These are phyloP conservation scores for Vanessa cardui DNA, from an alignment of 2,888 invertebrate genomes.

Conservation along the genomic window DNA sequence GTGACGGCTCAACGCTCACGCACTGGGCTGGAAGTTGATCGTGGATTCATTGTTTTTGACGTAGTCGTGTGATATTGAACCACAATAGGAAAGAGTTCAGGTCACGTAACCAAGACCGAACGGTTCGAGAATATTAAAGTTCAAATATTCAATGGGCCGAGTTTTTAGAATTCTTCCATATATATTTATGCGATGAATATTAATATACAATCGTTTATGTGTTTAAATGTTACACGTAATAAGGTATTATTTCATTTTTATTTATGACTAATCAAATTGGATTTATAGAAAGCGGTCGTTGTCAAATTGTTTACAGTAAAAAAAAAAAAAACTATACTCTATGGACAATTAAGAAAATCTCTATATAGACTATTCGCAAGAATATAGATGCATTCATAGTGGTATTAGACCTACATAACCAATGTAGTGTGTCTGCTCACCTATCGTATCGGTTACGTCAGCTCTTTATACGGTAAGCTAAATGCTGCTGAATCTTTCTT, in stretches of 20 bases:
- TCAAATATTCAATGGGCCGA: constrained; percentile 65
- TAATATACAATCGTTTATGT: constrained; percentile 47
- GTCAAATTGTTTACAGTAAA: too few relatives aligned
- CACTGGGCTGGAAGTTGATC: constrained; percentile 71
- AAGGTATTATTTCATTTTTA: background rate
- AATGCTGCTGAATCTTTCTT: constrained; percentile 39
- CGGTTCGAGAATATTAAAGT: constrained; percentile 70
- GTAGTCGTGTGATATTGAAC: constrained; percentile 75
- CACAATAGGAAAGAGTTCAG: constrained; percentile 75
- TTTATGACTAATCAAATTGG: background rate
- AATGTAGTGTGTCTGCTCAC: constrained; percentile 60
- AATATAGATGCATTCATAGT: constrained; percentile 43
- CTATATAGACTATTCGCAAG: constrained; percentile 25
- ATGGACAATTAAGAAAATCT: background rate
- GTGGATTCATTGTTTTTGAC: constrained; percentile 77
- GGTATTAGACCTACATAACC: constrained; percentile 66
- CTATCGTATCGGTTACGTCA: constrained; percentile 67
- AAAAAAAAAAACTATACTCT: background rate
- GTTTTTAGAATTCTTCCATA: constrained; percentile 70
- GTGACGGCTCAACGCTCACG: constrained; percentile 55
- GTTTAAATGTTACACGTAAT: constrained; percentile 28
- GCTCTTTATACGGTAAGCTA: constrained; percentile 40
- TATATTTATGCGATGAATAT: constrained; percentile 51
- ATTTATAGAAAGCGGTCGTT: too few relatives aligned
- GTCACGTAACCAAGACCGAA: constrained; percentile 71